Evolutionary conservation across 1,140 invertebrate genomes (phyloP), one percentile per base, ranked within the genome.

Genomic region (Brachionus paranguensis): DNA sequence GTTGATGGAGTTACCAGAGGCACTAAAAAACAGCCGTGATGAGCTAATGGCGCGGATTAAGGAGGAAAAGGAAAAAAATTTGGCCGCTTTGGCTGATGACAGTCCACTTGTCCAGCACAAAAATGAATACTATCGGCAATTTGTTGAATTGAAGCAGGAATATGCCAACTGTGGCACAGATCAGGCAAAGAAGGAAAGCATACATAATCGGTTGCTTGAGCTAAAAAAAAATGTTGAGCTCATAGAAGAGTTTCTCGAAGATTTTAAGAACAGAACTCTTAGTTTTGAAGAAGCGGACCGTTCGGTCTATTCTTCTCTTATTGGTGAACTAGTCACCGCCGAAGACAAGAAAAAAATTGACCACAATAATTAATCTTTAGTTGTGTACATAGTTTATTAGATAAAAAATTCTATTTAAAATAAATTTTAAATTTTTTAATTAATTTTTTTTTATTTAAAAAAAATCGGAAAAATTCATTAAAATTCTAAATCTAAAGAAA

Each of bases 61-160:
- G 41, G 78, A 81, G 60, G 78, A 81, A 45, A 60, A 68, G 33
- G 78, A 81, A 41, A 81, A 81, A 68, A 64, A 68, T 68, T 33
- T 81, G 29, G 78, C 78, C 3, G 64, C 53, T 20, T 65, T 81
- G 24, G 78, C 33, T 17, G 37, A 60, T 11, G 53, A 81, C 27
- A 64, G 50, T 24, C 78, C 78, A 37, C 41, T 81, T 12, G 17
- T 81, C 17, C n/a, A 29, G 33, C 53, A 81, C 24, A 81, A 81
- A 68, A 68, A 60, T 37, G 78, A 81, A 10, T 68, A 64, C 33
- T 68, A 64, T 43, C n/a, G n/a, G 14, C 50, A 47, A 47, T 68
- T 81, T 60, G 10, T 81, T 24, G 12, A 68, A 24, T 47, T 81
- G n/a, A 81, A 81, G 43, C 29, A 81, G 3, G 50, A 81, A 24